Evolutionary conservation across 2,888 invertebrate genomes (phyloP).

Genomic region (Troides aeacus): DNA sequence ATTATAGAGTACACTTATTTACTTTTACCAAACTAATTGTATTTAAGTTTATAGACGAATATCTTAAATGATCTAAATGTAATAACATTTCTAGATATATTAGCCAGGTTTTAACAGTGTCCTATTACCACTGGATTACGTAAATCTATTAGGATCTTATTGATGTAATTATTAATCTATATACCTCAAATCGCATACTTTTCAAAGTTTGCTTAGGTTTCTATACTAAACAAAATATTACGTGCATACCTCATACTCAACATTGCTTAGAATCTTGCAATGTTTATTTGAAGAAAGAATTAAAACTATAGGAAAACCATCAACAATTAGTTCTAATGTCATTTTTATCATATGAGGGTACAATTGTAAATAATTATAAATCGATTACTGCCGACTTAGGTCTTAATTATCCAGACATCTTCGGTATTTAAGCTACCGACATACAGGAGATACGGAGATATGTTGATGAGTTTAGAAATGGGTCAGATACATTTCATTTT

Average conservation of each 20-base stretch:
- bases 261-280: neutral
- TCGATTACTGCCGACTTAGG: conserved; percentile 13
- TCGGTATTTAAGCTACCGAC: conserved; percentile 16
- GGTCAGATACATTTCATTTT: conserved; percentile 1
- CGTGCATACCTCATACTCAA: neutral
- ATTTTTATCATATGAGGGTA: conserved; percentile 17
- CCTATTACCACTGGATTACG: too few relatives aligned
- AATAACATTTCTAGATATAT: too few relatives aligned
- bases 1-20: too few relatives aligned
- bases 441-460: neutral
- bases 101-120: too few relatives aligned
- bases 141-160: too few relatives aligned
- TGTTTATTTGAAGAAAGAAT: neutral
- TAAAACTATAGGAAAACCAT: neutral
- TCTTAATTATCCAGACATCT: neutral
- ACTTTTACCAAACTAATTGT: too few relatives aligned
- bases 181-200: neutral
- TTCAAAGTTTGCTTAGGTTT: neutral
- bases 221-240: neutral
- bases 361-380: conserved; percentile 5
- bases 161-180: too few relatives aligned
- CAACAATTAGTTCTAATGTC: conserved; percentile 1
- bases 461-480: conserved; percentile 2
- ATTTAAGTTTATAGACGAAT: too few relatives aligned
- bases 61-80: too few relatives aligned